Conservation (phyloP, 2,888 invertebrate genomes). For the Lasioglossum villosulum region DNA sequence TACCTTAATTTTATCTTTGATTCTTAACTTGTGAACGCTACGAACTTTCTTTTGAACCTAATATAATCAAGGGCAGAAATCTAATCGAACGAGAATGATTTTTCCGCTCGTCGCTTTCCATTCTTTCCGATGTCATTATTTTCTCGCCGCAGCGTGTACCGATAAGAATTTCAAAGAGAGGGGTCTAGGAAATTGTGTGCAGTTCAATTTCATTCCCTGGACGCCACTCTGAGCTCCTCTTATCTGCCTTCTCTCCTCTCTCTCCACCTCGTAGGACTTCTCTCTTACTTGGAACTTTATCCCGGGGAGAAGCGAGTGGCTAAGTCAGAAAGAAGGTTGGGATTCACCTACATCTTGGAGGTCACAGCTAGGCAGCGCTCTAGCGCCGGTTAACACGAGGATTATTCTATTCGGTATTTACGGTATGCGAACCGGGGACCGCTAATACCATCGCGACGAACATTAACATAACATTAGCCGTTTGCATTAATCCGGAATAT, state of each 20-base stretch:
- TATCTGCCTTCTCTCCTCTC: background rate
- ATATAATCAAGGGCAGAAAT: background rate
- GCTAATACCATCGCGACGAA: conserved; percentile 67
- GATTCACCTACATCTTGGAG: conserved; percentile 32
- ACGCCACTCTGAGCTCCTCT: background rate
- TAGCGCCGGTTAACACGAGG: conserved; percentile 68
- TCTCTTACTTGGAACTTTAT: background rate
- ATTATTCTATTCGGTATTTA: conserved; percentile 73
- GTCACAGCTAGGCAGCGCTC: conserved; percentile 42
- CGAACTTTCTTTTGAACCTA: too few species aligned
- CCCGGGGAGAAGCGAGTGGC: conserved; percentile 15
- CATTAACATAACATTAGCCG: conserved; percentile 78
- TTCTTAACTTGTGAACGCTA: too few species aligned
- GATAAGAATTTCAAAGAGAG: background rate
- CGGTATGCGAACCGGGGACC: conserved; percentile 58
- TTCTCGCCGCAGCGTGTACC: background rate
- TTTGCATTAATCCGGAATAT: conserved; percentile 77
- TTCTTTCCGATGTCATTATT: background rate
- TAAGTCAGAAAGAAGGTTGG: conserved; percentile 16
- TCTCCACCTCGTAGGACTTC: background rate
- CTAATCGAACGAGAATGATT: background rate
- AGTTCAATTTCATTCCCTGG: conserved; percentile 16
- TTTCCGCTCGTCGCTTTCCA: background rate
- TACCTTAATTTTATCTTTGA: too few species aligned
- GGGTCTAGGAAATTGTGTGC: conserved; percentile 13